These are phyloP conservation scores for Porites rus DNA, from an alignment of 92 coral and sea anemone species.

Conservation along the genomic window DNA sequence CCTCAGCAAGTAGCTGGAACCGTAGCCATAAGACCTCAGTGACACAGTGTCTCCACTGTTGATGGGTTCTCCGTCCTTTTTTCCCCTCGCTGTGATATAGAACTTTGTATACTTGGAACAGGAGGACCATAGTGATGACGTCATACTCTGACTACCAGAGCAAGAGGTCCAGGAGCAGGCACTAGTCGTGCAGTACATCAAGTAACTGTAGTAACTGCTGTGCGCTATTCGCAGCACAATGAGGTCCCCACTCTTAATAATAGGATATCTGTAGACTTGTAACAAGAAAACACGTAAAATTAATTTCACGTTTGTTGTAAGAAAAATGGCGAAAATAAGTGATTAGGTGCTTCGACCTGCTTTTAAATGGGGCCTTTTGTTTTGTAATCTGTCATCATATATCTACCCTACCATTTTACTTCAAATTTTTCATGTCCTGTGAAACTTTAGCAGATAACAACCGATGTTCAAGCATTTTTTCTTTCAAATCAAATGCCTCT, in stretches of 20 bases:
- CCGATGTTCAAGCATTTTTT: neutral
- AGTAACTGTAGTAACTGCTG: slow-evolving; percentile 25
- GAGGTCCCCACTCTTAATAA: slow-evolving; percentile 76
- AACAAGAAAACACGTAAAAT: neutral
- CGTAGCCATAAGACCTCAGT: neutral
- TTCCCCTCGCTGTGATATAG: slow-evolving; percentile 67
- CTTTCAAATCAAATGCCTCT: no score
- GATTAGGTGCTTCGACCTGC: no score
- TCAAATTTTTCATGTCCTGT: neutral
- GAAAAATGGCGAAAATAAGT: no score
- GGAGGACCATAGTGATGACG: slow-evolving; percentile 67
- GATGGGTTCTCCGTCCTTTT: slow-evolving; percentile 77
- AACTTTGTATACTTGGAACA: neutral
- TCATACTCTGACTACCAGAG: slow-evolving; percentile 38
- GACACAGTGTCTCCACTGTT: slow-evolving; percentile 76
- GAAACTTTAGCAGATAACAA: neutral
- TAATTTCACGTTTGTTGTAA: neutral
- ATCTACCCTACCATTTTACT: no score
- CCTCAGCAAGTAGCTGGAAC: slow-evolving; percentile 35
- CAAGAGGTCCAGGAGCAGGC: slow-evolving; percentile 50
- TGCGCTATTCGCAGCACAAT: slow-evolving; percentile 66
- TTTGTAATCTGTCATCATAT: no score
- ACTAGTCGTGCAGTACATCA: slow-evolving; percentile 19
- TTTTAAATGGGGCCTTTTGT: no score
- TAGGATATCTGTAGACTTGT: slow-evolving; percentile 68